These are phyloP conservation scores for Quadroppia sp. DNA, from an alignment of 2,888 invertebrate species.

Conservation along the genomic window DNA sequence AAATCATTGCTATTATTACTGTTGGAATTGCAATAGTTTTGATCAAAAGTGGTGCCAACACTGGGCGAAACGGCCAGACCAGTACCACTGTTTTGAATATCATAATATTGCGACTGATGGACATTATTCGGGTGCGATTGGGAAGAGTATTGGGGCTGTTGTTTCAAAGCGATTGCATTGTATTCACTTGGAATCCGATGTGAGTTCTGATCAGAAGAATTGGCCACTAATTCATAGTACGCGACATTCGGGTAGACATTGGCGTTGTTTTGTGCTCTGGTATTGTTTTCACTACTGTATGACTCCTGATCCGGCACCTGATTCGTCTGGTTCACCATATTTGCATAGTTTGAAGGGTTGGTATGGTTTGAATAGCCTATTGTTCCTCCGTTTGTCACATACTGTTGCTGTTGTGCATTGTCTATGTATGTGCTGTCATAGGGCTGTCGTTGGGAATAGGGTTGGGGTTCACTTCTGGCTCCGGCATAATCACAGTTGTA, in stretches of 20 bases:
- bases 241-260: neutral
- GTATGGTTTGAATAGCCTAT: slow-evolving; percentile 31
- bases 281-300: slow-evolving; percentile 7
- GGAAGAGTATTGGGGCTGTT: slow-evolving; percentile 28
- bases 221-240: slow-evolving; percentile 14
- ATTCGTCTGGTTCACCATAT: neutral
- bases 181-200: slow-evolving; percentile 41
- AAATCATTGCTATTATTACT: slow-evolving; percentile 31
- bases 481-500: slow-evolving; percentile 29
- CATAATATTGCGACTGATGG: slow-evolving; percentile 3
- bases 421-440: slow-evolving; percentile 29
- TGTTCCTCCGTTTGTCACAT: slow-evolving; percentile 25
- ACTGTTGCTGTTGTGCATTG: slow-evolving; percentile 29
- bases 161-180: slow-evolving; percentile 38
- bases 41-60: slow-evolving; percentile 25
- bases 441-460: slow-evolving; percentile 14
- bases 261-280: neutral
- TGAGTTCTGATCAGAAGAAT: slow-evolving; percentile 5
- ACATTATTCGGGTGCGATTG: slow-evolving; percentile 4
- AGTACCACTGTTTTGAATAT: neutral
- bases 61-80: slow-evolving; percentile 22
- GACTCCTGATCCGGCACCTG: neutral
- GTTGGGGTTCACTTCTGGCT: slow-evolving; percentile 26
- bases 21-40: slow-evolving; percentile 24
- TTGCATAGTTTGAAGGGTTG: neutral